These are phyloP conservation scores for Datnioides undecimradiatus DNA, from an alignment of 2,113 vertebrate species.

Conservation along the genomic window DNA sequence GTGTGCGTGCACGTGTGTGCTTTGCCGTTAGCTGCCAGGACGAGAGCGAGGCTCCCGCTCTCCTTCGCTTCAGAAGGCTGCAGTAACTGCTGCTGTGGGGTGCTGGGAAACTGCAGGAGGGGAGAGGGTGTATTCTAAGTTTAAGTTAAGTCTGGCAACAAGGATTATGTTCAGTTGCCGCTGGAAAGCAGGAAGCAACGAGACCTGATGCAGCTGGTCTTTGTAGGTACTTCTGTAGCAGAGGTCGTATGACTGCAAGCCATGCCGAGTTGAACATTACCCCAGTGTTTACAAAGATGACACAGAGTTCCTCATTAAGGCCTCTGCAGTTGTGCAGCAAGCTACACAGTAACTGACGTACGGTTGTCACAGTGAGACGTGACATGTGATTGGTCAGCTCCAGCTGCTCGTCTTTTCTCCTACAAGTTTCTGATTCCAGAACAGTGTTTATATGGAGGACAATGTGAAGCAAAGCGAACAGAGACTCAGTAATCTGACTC, in stretches of 20 bases:
- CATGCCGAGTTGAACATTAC: background rate
- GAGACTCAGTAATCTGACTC: background rate
- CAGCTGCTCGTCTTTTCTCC: background rate
- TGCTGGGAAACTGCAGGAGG: background rate
- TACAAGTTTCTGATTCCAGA: background rate
- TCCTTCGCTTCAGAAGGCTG: slow-evolving; percentile 28
- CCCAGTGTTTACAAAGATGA: background rate
- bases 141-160: background rate
- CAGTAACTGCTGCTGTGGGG: slow-evolving; percentile 4
- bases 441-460: background rate
- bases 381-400: background rate
- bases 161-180: background rate
- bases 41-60: slow-evolving; percentile 6
- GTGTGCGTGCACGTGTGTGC: slow-evolving; percentile 8
- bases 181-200: background rate
- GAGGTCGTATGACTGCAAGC: background rate
- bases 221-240: background rate
- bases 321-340: background rate
- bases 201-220: background rate
- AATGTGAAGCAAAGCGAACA: background rate
- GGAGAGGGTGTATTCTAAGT: background rate
- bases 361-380: background rate
- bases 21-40: slow-evolving; percentile 21
- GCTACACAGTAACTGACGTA: background rate
- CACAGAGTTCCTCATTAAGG: background rate